Percentiles rank a stretch among this genome's conserved stretches.
Evolutionary conservation across 2,113 vertebrate genomes (phyloP).

Genomic region (Coracopsis vasa): DNA sequence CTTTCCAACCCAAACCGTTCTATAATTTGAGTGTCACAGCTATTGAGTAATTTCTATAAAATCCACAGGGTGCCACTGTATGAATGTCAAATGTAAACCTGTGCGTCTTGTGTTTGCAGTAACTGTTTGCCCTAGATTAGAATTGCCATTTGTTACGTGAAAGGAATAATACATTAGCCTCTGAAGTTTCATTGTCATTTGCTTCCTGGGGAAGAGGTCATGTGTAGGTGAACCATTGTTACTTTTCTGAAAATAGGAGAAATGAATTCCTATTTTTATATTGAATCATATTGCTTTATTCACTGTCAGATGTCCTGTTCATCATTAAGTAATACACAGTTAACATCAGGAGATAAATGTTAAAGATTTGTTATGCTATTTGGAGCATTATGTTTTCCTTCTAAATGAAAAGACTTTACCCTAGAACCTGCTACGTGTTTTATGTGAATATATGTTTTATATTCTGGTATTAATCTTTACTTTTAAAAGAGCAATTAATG

Average conservation of each 20-base stretch:
- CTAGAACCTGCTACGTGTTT: background rate
- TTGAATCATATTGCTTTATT: background rate
- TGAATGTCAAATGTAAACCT: background rate
- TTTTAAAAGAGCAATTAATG: background rate
- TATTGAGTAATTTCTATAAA: background rate
- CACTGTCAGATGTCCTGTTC: background rate
- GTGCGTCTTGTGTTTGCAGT: background rate
- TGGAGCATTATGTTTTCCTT: background rate
- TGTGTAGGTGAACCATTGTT: background rate
- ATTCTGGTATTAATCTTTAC: background rate
- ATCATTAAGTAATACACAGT: background rate
- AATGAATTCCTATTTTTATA: background rate
- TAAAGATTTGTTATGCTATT: background rate
- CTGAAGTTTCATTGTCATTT: background rate
- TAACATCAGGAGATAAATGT: background rate
- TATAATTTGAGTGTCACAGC: background rate
- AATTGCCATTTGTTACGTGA: background rate
- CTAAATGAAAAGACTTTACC: background rate
- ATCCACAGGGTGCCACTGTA: conserved; percentile 1
- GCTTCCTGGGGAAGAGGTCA: background rate
- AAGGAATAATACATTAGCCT: background rate
- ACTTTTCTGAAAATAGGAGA: background rate
- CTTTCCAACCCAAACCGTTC: background rate
- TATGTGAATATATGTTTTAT: background rate
- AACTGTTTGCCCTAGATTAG: background rate